Evolutionary conservation across 2,113 vertebrate genomes (phyloP).

Genomic region (Bos javanicus): DNA sequence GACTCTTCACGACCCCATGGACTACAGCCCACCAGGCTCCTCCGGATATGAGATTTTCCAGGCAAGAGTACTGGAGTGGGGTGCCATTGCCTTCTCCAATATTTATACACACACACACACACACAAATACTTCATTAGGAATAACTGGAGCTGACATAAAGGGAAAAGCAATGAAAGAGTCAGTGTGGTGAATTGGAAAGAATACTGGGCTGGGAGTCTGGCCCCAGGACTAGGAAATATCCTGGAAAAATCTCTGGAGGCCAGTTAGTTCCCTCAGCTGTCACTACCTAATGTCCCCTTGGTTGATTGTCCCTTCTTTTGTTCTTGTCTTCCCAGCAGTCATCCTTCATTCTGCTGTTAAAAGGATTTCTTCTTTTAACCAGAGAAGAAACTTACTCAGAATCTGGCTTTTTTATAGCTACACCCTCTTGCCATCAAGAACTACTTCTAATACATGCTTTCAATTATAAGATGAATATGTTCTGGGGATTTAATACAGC

Average conservation of each 20-base stretch:
- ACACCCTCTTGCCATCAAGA: background rate
- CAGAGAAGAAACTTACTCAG: background rate
- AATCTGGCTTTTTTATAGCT: background rate
- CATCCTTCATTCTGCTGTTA: background rate
- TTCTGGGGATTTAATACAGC: background rate
- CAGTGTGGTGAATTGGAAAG: background rate
- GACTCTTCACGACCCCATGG: no score
- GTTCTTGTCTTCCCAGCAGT: background rate
- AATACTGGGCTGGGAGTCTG: background rate
- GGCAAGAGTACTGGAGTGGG: no score
- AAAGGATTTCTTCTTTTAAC: background rate
- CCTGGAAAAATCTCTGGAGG: background rate
- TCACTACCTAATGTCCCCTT: background rate
- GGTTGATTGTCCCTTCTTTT: background rate
- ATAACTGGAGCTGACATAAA: background rate
- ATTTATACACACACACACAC: background rate
- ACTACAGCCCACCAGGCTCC: no score
- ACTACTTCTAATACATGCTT: background rate
- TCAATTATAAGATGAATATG: background rate
- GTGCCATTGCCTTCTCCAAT: no score
- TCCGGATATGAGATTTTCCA: no score
- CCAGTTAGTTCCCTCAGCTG: background rate
- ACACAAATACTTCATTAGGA: background rate
- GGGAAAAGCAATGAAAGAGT: background rate
- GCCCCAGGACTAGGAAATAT: background rate